A percentile compares a stretch with the other conserved stretches of the same genome.
These are phyloP conservation scores for Tenthredo scrophulariae DNA, from an alignment of 2,888 invertebrate genomes.

Conservation along the genomic window DNA sequence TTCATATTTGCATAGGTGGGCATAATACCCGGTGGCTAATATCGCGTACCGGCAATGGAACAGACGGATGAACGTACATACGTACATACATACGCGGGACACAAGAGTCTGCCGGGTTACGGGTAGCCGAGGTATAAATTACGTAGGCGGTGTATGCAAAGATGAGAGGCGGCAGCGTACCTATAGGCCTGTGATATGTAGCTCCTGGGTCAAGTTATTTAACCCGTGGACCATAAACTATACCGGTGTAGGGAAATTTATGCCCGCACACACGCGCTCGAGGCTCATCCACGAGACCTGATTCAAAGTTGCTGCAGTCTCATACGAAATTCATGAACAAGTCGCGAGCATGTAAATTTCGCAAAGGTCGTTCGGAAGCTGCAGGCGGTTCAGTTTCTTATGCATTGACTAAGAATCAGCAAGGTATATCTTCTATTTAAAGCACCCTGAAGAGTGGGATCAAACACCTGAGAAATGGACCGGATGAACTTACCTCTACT, in stretches of 20 bases:
- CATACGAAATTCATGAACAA: conserved; percentile 51
- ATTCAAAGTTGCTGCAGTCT: conserved; percentile 51
- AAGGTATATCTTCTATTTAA: not conserved
- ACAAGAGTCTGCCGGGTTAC: conserved; percentile 12
- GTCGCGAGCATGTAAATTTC: conserved; percentile 45
- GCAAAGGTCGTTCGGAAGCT: conserved; percentile 16
- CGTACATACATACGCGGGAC: conserved; percentile 13
- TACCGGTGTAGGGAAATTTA: conserved; percentile 72
- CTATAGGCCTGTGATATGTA: conserved; percentile 70
- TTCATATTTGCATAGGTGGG: conserved; percentile 20
- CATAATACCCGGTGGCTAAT: conserved; percentile 31
- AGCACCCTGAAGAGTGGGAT: not conserved
- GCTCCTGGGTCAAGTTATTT: conserved; percentile 77
- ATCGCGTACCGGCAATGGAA: conserved; percentile 27
- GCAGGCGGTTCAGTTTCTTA: conserved; percentile 14
- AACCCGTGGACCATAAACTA: conserved; percentile 75
- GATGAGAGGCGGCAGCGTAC: conserved; percentile 32
- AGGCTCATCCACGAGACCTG: conserved; percentile 40
- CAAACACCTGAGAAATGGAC: not conserved
- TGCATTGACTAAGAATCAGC: conserved; percentile 19
- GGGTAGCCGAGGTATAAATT: conserved; percentile 41
- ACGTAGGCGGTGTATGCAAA: conserved; percentile 50
- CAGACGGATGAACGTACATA: conserved; percentile 38
- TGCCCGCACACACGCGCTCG: conserved; percentile 58
- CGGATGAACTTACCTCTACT: not conserved